Evolutionary conservation across 2,113 vertebrate species (phyloP).

Genomic region (Telmatochromis bifrenatus): DNA sequence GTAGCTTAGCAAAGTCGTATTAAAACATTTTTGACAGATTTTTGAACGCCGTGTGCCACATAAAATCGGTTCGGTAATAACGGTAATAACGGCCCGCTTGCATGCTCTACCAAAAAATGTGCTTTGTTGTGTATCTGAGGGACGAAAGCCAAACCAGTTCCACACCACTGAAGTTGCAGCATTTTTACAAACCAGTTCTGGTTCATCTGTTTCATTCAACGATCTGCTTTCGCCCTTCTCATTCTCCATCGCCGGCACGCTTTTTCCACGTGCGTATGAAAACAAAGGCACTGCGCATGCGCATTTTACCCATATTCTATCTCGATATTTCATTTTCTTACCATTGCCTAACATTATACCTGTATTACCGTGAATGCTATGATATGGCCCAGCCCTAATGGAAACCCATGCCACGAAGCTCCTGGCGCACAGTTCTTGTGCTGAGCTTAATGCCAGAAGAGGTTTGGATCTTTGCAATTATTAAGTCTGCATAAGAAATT

Average conservation of each 20-base stretch:
- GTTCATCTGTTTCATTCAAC: background rate
- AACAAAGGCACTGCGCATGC: background rate
- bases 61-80: background rate
- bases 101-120: background rate
- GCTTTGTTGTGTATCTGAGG: background rate
- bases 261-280: background rate
- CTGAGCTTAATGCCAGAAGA: fast-evolving
- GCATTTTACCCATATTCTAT: background rate
- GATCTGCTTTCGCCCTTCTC: fast-evolving
- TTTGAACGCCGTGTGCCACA: fast-evolving
- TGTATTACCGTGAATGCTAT: background rate
- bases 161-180: background rate
- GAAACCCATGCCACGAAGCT: background rate
- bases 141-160: background rate
- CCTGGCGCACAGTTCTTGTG: background rate
- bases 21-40: background rate
- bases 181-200: background rate
- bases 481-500: background rate
- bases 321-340: background rate
- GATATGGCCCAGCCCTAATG: background rate
- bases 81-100: fast-evolving
- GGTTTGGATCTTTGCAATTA: background rate
- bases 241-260: fast-evolving
- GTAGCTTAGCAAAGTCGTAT: background rate
- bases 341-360: background rate